Evolutionary conservation across 2,888 invertebrate genomes (phyloP).

Genomic region (Spodoptera littoralis): DNA sequence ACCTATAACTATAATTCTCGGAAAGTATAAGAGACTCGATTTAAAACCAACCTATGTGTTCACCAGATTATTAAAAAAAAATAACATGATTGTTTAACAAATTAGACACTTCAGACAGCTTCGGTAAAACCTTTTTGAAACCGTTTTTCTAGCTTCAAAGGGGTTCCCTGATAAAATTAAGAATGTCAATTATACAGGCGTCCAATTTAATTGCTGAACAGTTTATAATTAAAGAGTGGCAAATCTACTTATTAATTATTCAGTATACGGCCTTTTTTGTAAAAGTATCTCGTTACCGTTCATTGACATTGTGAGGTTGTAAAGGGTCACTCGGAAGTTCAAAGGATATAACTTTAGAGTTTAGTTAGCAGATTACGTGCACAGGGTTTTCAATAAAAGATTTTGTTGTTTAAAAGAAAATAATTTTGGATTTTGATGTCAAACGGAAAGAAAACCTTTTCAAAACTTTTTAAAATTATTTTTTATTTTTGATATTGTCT

Average conservation of each 20-base stretch:
- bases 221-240: slow-evolving; percentile 42
- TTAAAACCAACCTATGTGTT: too few relatives aligned
- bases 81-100: too few relatives aligned
- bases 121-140: background rate
- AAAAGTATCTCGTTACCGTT: slow-evolving; percentile 15
- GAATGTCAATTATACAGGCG: slow-evolving; percentile 41
- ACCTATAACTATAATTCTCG: too few relatives aligned
- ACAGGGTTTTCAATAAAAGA: too few relatives aligned
- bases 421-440: too few relatives aligned
- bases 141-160: slow-evolving; percentile 34
- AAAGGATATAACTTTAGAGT: slow-evolving; percentile 1
- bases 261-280: slow-evolving; percentile 13
- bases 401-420: too few relatives aligned
- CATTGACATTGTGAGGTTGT: slow-evolving; percentile 11
- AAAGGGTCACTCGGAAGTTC: slow-evolving; percentile 5
- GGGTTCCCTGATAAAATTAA: slow-evolving; percentile 17
- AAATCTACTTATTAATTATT: slow-evolving; percentile 36
- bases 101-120: too few relatives aligned
- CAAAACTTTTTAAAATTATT: too few relatives aligned
- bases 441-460: too few relatives aligned
- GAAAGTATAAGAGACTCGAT: too few relatives aligned
- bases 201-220: slow-evolving; percentile 31
- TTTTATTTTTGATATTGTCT: too few relatives aligned
- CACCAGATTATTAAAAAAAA: too few relatives aligned
- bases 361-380: slow-evolving; percentile 8